Conservation (phyloP, 2,888 invertebrate genomes). For the Amiota communis region DNA sequence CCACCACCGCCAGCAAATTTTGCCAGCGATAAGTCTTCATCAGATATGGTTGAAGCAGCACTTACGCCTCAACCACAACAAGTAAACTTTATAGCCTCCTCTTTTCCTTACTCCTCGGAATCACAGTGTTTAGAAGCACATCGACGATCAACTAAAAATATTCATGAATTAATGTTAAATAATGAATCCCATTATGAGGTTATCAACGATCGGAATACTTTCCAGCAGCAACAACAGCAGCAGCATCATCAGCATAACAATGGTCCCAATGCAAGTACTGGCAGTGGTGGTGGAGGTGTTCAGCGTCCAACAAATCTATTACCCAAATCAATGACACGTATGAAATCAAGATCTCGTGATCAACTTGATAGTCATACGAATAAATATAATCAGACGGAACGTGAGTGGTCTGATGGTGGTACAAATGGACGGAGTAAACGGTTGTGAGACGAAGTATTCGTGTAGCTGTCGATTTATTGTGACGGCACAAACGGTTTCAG, state of each 20-base stretch:
- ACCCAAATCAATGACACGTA: conserved; percentile 43
- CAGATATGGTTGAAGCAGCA: background rate
- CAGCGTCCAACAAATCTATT: conserved; percentile 38
- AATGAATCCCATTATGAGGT: conserved; percentile 78
- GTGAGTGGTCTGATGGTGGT: conserved; percentile 70
- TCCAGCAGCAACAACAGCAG: conserved; percentile 45
- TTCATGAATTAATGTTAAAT: conserved; percentile 73
- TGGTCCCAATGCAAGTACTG: conserved; percentile 40
- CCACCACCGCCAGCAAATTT: conserved; percentile 59
- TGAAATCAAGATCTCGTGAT: conserved; percentile 48
- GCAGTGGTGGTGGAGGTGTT: background rate
- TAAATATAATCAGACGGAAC: conserved; percentile 47
- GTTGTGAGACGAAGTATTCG: conserved; percentile 73
- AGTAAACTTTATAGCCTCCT: conserved; percentile 69
- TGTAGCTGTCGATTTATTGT: conserved; percentile 56
- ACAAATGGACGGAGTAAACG: conserved; percentile 60
- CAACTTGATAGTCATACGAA: conserved; percentile 50
- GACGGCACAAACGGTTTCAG: conserved; percentile 42
- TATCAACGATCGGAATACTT: conserved; percentile 67
- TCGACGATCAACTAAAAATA: conserved; percentile 72
- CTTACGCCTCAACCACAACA: conserved; percentile 42
- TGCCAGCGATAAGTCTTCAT: conserved; percentile 48
- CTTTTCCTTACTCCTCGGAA: conserved; percentile 72
- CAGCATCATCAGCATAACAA: background rate
- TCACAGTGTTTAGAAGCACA: conserved; percentile 73